Evolutionary conservation across 2,113 vertebrate species (phyloP).

Genomic region (Scolopax mira): DNA sequence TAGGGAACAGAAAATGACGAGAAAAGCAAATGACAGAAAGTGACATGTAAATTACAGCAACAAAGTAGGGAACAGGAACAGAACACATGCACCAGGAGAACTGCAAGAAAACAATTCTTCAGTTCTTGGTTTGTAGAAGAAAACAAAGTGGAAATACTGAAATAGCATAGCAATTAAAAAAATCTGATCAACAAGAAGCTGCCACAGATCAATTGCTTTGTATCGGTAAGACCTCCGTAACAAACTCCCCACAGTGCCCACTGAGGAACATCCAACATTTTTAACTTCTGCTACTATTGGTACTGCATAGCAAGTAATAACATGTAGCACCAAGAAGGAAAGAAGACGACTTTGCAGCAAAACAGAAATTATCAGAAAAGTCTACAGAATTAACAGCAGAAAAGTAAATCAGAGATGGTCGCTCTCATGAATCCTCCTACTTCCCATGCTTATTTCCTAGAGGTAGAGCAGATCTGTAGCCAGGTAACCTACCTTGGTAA

Average conservation of each 20-base stretch:
- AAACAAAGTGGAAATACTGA: not conserved
- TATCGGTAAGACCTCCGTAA: not conserved
- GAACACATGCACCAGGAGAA: not conserved
- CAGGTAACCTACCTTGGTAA: constrained; percentile 41
- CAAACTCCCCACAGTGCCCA: not conserved
- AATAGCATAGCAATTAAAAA: not conserved
- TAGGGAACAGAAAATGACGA: not conserved
- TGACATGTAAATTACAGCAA: not conserved
- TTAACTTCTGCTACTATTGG: not conserved
- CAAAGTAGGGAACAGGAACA: not conserved
- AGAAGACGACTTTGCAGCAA: not conserved
- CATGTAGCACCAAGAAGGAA: not conserved
- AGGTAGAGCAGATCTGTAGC: not conserved
- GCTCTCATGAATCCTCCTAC: not conserved
- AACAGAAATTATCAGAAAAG: not conserved
- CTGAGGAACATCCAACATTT: not conserved
- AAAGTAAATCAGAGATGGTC: not conserved
- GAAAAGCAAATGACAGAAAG: not conserved
- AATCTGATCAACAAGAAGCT: not conserved
- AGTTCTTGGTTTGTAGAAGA: not conserved
- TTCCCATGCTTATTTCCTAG: not conserved
- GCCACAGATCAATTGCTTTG: not conserved
- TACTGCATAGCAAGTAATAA: not conserved
- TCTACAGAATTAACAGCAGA: not conserved
- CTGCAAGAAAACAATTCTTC: not conserved